Evolutionary conservation across 1,140 invertebrate species (phyloP).

Genomic region (Maniola jurtina): DNA sequence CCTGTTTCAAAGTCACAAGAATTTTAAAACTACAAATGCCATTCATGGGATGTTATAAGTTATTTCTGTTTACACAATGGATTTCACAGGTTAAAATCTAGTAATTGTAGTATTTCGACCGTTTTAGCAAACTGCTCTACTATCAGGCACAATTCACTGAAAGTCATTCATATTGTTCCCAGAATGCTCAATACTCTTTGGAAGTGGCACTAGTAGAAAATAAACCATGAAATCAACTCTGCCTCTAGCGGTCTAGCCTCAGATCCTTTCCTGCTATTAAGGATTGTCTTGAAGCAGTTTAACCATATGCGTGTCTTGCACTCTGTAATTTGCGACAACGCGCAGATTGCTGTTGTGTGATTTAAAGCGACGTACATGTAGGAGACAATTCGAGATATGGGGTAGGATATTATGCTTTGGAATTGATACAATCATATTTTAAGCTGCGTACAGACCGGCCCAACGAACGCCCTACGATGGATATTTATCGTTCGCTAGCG

Average conservation of each 20-base stretch:
- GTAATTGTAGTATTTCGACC: no score
- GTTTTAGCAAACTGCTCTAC: no score
- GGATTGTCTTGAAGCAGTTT: constrained; percentile 52
- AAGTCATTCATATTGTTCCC: constrained; percentile 1
- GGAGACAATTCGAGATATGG: constrained; percentile 6
- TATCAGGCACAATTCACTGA: not conserved
- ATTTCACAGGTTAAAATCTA: no score
- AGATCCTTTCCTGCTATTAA: constrained; percentile 61
- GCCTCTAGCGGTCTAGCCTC: constrained; percentile 46
- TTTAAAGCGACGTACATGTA: constrained; percentile 45
- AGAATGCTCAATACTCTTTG: constrained; percentile 1
- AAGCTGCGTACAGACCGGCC: no score
- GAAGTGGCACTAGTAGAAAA: constrained; percentile 15
- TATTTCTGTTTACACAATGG: no score
- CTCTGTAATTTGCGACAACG: constrained; percentile 58
- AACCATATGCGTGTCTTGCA: constrained; percentile 50
- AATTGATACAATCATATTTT: not conserved
- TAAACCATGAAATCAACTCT: constrained; percentile 29
- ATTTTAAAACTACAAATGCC: no score
- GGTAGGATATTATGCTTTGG: not conserved
- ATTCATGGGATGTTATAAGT: no score
- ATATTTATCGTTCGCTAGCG: no score
- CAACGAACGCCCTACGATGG: no score
- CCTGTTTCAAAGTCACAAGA: constrained; percentile 16
- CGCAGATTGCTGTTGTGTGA: constrained; percentile 46